Conservation (phyloP, 1,140 invertebrate species). For the Nylanderia fulva region DNA sequence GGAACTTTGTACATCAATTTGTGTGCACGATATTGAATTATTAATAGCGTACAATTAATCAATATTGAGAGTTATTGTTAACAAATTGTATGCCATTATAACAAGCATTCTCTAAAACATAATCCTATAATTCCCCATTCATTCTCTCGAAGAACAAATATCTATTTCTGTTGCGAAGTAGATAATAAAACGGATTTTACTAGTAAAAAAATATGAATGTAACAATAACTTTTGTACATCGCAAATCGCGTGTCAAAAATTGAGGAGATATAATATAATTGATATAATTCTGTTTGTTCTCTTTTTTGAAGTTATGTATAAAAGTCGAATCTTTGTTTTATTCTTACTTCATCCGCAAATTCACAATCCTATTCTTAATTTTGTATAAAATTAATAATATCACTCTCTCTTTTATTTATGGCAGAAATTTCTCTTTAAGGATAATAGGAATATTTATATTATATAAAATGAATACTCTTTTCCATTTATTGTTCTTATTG, state of each 20-base stretch:
- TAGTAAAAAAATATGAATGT: not conserved
- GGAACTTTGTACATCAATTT: not conserved
- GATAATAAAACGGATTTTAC: constrained; percentile 1
- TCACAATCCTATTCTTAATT: not conserved
- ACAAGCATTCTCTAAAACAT: not conserved
- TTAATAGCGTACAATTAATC: constrained; percentile 22
- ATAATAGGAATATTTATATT: too few species aligned
- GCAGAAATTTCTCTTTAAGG: too few species aligned
- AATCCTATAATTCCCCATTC: not conserved
- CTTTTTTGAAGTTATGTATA: too few species aligned
- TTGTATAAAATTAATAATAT: not conserved
- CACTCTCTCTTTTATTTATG: too few species aligned
- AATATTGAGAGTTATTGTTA: not conserved
- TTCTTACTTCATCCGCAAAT: constrained; percentile 4
- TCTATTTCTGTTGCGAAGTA: not conserved
- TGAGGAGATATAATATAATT: constrained; percentile 4
- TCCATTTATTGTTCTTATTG: too few species aligned
- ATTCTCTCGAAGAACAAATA: not conserved
- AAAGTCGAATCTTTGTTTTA: not conserved
- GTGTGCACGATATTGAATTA: not conserved
- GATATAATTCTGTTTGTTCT: too few species aligned
- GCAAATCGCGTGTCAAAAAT: not conserved
- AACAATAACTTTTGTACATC: not conserved
- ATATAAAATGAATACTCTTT: too few species aligned
- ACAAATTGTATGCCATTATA: not conserved